A percentile compares a stretch with the other conserved stretches of the same genome.
These are phyloP conservation scores for Philaethria dido DNA, from an alignment of 2,888 invertebrate species.

Conservation along the genomic window DNA sequence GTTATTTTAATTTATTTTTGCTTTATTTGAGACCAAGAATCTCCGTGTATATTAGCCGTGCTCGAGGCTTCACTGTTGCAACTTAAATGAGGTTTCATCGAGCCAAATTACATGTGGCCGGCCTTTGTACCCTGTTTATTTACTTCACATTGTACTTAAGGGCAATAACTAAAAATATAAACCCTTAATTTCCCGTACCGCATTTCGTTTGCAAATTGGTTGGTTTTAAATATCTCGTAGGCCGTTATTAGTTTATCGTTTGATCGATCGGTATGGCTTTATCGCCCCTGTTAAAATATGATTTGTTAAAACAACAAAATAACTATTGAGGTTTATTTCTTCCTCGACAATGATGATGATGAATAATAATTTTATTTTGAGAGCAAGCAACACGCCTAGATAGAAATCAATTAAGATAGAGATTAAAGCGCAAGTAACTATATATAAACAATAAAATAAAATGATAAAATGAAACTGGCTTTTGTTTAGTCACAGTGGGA, in stretches of 20 bases:
- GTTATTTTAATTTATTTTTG: slow-evolving; percentile 76
- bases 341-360: neutral
- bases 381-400: slow-evolving; percentile 29
- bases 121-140: slow-evolving; percentile 75
- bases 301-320: slow-evolving; percentile 14
- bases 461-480: slow-evolving; percentile 58
- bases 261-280: slow-evolving; percentile 37
- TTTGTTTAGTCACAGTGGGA: slow-evolving; percentile 65
- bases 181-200: slow-evolving; percentile 73
- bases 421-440: slow-evolving; percentile 47
- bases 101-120: slow-evolving; percentile 77
- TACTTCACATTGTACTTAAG: slow-evolving; percentile 82
- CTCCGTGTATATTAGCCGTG: slow-evolving; percentile 69
- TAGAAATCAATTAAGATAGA: slow-evolving; percentile 52
- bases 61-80: slow-evolving; percentile 65
- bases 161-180: slow-evolving; percentile 76
- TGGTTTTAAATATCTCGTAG: slow-evolving; percentile 64
- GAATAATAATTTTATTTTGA: neutral
- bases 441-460: slow-evolving; percentile 48
- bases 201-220: slow-evolving; percentile 62
- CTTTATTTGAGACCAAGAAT: slow-evolving; percentile 74
- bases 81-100: slow-evolving; percentile 78
- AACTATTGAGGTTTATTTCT: neutral
- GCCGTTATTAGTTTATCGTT: slow-evolving; percentile 53
- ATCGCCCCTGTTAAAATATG: slow-evolving; percentile 30